Conservation (phyloP, 2,888 invertebrate species). For the Chouioia cunea region DNA sequence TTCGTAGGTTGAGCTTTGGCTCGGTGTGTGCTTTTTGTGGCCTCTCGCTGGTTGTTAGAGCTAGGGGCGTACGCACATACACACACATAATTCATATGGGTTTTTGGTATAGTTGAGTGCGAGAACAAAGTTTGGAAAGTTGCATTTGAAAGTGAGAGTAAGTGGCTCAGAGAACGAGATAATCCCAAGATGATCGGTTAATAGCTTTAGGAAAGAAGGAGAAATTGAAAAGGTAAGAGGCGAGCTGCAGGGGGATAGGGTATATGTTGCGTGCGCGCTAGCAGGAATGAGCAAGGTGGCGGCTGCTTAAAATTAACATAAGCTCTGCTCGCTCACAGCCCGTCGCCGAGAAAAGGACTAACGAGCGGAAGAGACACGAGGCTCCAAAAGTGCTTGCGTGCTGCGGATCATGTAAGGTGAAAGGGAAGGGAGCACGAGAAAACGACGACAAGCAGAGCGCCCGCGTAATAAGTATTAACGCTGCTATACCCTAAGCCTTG, state of each 20-base stretch:
- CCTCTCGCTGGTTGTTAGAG: too few relatives aligned
- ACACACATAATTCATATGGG: too few relatives aligned
- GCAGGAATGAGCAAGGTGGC: constrained; percentile 47
- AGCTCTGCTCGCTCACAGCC: constrained; percentile 55
- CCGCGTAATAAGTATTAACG: background rate
- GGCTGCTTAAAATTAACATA: constrained; percentile 66
- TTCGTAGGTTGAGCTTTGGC: background rate
- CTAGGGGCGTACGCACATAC: too few relatives aligned
- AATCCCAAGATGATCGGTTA: constrained; percentile 68
- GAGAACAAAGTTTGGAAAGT: constrained; percentile 67
- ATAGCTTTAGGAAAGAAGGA: constrained; percentile 67
- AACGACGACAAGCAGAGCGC: constrained; percentile 39
- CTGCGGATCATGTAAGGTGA: constrained; percentile 42
- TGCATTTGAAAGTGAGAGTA: constrained; percentile 60
- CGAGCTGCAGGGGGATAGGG: constrained; percentile 1
- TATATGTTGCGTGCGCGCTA: constrained; percentile 8
- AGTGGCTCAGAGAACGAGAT: constrained; percentile 59
- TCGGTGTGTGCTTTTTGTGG: background rate
- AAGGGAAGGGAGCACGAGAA: constrained; percentile 41
- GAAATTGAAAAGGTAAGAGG: constrained; percentile 2
- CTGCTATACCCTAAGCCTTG: too few relatives aligned
- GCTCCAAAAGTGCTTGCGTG: constrained; percentile 65
- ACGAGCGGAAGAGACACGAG: constrained; percentile 64
- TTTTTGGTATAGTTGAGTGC: constrained; percentile 31
- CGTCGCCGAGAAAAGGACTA: constrained; percentile 51